Evolutionary conservation across 53 echinoderm and acorn worm genomes (phyloP), one percentile per base, ranked within the genome.

Genomic region (Arbacia lixula): DNA sequence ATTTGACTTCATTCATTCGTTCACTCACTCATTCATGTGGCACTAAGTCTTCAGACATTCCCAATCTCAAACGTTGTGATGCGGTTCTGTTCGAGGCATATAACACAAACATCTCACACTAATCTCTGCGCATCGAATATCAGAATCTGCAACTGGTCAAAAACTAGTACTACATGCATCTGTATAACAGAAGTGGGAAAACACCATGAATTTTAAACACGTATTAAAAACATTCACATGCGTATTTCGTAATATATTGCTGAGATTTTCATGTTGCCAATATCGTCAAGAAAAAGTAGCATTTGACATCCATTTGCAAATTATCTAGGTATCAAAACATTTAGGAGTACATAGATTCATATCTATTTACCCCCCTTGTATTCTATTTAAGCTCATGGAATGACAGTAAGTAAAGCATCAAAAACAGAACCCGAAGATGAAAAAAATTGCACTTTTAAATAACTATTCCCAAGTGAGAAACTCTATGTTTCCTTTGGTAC

Each of bases 401-500:
- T 74, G 74, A 74, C 52, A 74, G 74, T 51, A 74, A 21, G 53
- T 74, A 74, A 20, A 74, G 50, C 50, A 74, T 74, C 69, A 69
- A 26, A 69, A 74, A 51, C 17, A 0, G 20, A 74, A 31, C 31
- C 74, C 8, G 17, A n/a, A n/a, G 34, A 3, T 31, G 30, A 58
- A 55, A 55, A 75, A 36, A 77, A 77, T 77, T 77, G 77, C 77
- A 77, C 77, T 77, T 77, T 37, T 6, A 39, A 75, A 39, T 51
- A 74, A 53, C 27, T 26, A 14, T 36, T 43, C 69, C 42, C 22
- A 68, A 68, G 42, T 27, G 42, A 26, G 68, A 68, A 68, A 68
- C 68, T 40, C 38, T 41, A 14, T 42, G 69, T 69, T 69, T 27
- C 69, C 43, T 69, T 69, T 69, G 69, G 69, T 69, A 69, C 43